Evolutionary conservation across 2,113 vertebrate genomes (phyloP).

Genomic region (Mesitornis unicolor): DNA sequence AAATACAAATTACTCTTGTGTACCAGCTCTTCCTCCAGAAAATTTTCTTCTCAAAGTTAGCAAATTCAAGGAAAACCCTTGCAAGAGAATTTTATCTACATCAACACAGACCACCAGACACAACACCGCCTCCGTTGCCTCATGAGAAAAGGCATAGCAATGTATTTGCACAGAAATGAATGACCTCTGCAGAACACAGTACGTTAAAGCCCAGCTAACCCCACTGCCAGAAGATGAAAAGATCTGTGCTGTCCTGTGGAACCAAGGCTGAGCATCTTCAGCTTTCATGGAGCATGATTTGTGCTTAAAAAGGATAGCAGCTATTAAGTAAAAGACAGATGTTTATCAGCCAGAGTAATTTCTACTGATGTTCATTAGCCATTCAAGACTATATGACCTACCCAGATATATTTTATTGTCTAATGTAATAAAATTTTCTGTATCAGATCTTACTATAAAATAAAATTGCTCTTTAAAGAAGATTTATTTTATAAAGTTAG

Average conservation of each 20-base stretch:
- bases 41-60: neutral
- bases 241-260: neutral
- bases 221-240: neutral
- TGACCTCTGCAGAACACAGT: neutral
- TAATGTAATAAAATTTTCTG: neutral
- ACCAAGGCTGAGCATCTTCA: neutral
- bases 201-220: too few species aligned
- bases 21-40: neutral
- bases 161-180: neutral
- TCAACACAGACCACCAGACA: neutral
- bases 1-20: neutral
- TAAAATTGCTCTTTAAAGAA: neutral
- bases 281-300: neutral
- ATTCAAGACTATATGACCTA: neutral
- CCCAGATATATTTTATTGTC: neutral
- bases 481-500: neutral
- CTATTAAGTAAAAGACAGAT: neutral
- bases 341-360: neutral
- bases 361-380: neutral
- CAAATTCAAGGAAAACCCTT: neutral
- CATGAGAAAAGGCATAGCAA: neutral
- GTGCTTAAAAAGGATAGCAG: neutral
- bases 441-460: neutral
- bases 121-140: neutral
- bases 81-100: neutral